A percentile compares a stretch with the other conserved stretches of the same genome.
Conservation (phyloP, 2,113 vertebrate species). For the Oryzias woworae region DNA sequence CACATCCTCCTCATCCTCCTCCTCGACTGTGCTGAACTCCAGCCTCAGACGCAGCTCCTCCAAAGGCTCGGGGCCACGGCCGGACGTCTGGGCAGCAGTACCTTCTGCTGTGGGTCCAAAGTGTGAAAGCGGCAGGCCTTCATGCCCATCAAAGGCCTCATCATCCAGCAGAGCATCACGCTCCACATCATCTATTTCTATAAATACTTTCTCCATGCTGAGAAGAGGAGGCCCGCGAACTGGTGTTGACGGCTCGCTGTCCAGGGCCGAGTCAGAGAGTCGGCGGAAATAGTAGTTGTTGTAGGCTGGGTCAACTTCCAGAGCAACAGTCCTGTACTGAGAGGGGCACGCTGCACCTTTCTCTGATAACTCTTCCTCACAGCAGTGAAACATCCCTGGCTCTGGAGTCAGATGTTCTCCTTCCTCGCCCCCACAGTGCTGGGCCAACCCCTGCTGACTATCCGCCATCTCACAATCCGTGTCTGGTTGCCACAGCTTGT, state of each 20-base stretch:
- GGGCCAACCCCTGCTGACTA: conserved; percentile 55
- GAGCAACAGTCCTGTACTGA: conserved; percentile 56
- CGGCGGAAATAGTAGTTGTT: conserved; percentile 87
- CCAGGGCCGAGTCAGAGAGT: conserved; percentile 86
- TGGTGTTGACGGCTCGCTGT: conserved; percentile 78
- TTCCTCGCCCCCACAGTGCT: conserved; percentile 65
- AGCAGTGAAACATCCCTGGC: conserved; percentile 67
- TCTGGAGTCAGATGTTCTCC: conserved; percentile 58
- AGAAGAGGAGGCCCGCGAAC: conserved; percentile 66
- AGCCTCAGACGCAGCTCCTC: conserved; percentile 74
- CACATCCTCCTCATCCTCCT: conserved; percentile 72
- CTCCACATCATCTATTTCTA: conserved; percentile 86
- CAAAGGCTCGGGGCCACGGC: conserved; percentile 62
- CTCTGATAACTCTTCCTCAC: conserved; percentile 60
- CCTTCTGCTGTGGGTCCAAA: conserved; percentile 61
- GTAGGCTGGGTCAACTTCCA: conserved; percentile 77
- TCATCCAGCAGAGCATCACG: conserved; percentile 78
- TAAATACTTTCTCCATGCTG: conserved; percentile 72
- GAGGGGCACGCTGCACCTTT: conserved; percentile 59
- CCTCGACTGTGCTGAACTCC: conserved; percentile 75
- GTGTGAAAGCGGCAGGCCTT: conserved; percentile 54
- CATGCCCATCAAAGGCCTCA: conserved; percentile 61
- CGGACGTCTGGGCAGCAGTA: conserved; percentile 67
- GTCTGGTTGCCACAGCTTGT: conserved; percentile 94
- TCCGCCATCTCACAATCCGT: conserved; percentile 73